Evolutionary conservation across 64 coral and sea anemone genomes (phyloP).

Genomic region (Orbicella faveolata): DNA sequence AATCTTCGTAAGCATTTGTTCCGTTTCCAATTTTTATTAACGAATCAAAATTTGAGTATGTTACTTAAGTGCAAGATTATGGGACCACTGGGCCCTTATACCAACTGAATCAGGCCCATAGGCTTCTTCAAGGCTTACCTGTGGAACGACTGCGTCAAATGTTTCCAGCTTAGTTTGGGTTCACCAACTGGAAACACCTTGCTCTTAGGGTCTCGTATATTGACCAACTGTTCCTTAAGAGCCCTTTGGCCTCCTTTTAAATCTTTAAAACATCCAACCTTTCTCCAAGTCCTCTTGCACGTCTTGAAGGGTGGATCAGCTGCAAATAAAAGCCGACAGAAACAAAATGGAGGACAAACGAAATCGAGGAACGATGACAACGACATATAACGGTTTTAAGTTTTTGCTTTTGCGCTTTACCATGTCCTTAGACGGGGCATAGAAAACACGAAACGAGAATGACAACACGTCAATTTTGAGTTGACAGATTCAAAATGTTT

Average conservation of each 20-base stretch:
- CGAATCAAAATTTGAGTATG: too few species aligned
- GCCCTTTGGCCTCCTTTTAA: background rate
- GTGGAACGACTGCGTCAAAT: background rate
- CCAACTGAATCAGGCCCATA: background rate
- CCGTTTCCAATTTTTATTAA: too few species aligned
- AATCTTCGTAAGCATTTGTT: too few species aligned
- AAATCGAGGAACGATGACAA: background rate
- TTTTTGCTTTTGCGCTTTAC: too few species aligned
- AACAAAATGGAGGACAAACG: background rate
- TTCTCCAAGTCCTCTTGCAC: constrained; percentile 10
- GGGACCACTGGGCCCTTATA: too few species aligned
- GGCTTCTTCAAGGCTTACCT: background rate
- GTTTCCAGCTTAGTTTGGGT: background rate
- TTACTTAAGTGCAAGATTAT: too few species aligned
- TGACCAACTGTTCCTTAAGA: background rate
- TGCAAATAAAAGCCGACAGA: background rate
- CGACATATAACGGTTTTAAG: too few species aligned
- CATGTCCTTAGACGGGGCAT: too few species aligned
- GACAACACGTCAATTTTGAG: too few species aligned
- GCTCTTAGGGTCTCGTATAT: background rate
- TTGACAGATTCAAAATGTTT: too few species aligned
- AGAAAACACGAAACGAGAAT: too few species aligned
- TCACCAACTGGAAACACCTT: background rate
- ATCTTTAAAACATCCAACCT: constrained; percentile 17
- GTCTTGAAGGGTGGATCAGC: background rate